Evolutionary conservation across 2,113 vertebrate genomes (phyloP), one percentile per base, ranked within the genome.

Genomic region (Phyllostomus hastatus): DNA sequence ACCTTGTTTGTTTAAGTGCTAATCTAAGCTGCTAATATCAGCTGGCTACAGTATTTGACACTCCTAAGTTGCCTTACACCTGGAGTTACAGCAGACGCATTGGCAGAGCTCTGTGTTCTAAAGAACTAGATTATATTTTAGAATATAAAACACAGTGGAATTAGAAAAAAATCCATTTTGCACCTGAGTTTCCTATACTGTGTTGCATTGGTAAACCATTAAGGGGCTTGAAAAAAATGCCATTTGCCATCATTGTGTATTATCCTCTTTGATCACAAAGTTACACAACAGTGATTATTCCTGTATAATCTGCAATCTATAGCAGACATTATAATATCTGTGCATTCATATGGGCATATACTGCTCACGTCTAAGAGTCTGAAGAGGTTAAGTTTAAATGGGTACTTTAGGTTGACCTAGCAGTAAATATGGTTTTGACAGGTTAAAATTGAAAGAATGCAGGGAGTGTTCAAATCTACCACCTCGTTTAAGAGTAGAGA

Each of bases 1-100:
- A 93, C 75, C 91, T 69, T 75, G 83, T 83, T 85, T 87, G 46
- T 94, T 43, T 93, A 35, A 35, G 19, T 86, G 85, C 64, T 96
- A 75, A 87, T 85, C 28, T 92, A 70, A 95, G 57, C 66, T 88
- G 64, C 84, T 84, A 50, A 80, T 38, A 88, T 93, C 93, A 87
- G 28, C 67, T 64, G n/a, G 11, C 80, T 88, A 22, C 8, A 78
- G 22, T 31, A 46, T 88, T 84, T 67, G 75, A 84, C 46, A 26
- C 26, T 67, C 38, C 26, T 69, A 11, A 54, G 76, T n/a, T 73
- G 43, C n/a, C 57, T 80, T 90, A 79, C 5, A 50, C 50, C 61
- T 72, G n/a, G 54, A 73, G 76, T 83, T 78, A 64, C 2, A 83
- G 46, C 31, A 76, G 70, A 87, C 0, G 0, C 35, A 24, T 46